Conservation (phyloP, 1,140 invertebrate genomes). For the Tetramorium parvispinum region DNA sequence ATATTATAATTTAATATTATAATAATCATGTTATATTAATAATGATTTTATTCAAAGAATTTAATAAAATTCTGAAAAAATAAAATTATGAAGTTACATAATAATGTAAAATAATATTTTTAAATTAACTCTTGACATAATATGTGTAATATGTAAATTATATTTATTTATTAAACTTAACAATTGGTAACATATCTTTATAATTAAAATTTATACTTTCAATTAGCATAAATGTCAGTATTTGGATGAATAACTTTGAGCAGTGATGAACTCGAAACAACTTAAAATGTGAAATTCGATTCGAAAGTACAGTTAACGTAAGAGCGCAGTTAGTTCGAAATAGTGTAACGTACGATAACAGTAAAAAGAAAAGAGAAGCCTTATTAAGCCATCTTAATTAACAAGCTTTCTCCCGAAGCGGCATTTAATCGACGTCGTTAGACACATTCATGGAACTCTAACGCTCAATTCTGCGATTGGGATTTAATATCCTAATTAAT, state of each 20-base stretch:
- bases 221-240: background rate
- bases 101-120: too few relatives aligned
- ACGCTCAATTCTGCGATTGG: slow-evolving; percentile 50
- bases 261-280: background rate
- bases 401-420: slow-evolving; percentile 26
- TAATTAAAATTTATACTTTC: background rate
- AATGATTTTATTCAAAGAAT: background rate
- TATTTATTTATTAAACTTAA: background rate
- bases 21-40: too few relatives aligned
- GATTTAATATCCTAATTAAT: slow-evolving; percentile 69
- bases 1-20: too few relatives aligned
- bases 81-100: too few relatives aligned
- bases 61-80: background rate
- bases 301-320: slow-evolving; percentile 9
- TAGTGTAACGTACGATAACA: background rate
- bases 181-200: background rate
- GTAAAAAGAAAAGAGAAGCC: background rate
- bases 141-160: background rate
- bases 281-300: background rate
- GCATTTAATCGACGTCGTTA: slow-evolving; percentile 28
- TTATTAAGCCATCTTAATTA: slow-evolving; percentile 58
- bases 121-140: background rate
- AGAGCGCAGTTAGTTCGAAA: background rate
- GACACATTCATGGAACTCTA: slow-evolving; percentile 21
- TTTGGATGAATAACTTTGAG: background rate